Evolutionary conservation across 2,888 invertebrate species (phyloP), one percentile per base, ranked within the genome.

Genomic region (Agrochola lychnidis): DNA sequence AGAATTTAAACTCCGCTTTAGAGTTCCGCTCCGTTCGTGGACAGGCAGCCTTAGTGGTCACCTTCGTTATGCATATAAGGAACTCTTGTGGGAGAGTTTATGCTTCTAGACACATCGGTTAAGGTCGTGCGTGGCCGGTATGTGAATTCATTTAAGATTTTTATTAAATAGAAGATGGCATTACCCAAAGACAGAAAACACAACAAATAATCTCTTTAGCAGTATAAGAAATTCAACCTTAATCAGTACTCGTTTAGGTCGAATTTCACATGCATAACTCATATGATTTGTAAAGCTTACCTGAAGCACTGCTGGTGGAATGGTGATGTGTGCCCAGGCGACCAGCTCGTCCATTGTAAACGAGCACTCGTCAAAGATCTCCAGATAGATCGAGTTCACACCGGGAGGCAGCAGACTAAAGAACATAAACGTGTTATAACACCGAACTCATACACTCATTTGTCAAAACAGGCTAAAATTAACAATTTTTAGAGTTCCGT

Each of bases 361-460:
- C 25, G 99, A 99, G 93, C 99, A 98, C 96, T 99, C 99, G 95
- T 99, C 99, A 94, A 98, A 99, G 86, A 99, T 98, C 97, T 99
- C 99, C 89, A 99, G 92, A 91, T 98, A 98, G 87, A 99, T 97
- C 19, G 98, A 98, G 91, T 98, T 98, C 22, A 99, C 98, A 64
- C 99, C 99, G 85, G 98, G 97, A 0, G 99, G 99, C 78, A 99
- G 97, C 87, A 98, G n/a, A 19, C 73, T 73, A 14, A 10, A 3
- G 4, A 25, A 22, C 10, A 74, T 9, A 59, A 74, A 56, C 12
- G 48, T 2, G 12, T 19, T 51, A 48, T 30, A 19, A 12, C 2
- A 25, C 0, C 6, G 16, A 67, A 48, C 36, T 36, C 4, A 19
- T 48, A 48, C 25, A 45, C 9, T n/a, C 4, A 56, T 10, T 36